A percentile compares a stretch with the other conserved stretches of the same genome.
phyloP scores from a whole-genome alignment of 1,140 invertebrate species.

The Mya arenaria region DNA sequence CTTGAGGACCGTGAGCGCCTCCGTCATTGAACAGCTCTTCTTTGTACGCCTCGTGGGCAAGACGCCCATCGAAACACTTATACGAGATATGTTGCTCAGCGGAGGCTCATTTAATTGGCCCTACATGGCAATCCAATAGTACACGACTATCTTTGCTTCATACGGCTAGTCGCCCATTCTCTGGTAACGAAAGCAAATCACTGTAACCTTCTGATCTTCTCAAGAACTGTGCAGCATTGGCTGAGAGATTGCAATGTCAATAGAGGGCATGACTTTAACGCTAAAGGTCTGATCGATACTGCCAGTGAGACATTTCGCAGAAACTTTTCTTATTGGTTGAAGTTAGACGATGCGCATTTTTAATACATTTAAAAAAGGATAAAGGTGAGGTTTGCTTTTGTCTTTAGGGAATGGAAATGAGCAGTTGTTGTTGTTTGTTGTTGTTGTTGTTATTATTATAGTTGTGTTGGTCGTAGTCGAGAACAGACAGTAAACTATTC shows the following conservation, averaged over 20 bases:
- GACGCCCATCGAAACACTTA: constrained; percentile 98
- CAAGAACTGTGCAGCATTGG: not conserved
- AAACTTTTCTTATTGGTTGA: no score
- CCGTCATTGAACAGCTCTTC: constrained; percentile 98
- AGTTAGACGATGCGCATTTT: no score
- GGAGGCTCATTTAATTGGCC: constrained; percentile 96
- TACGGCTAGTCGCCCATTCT: not conserved
- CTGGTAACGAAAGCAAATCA: not conserved
- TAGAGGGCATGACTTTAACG: not conserved
- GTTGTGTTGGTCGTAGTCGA: no score
- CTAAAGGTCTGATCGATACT: not conserved
- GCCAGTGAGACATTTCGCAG: no score
- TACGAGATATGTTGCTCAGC: constrained; percentile 97
- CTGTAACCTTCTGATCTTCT: not conserved
- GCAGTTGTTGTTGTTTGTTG: no score
- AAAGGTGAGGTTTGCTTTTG: no score
- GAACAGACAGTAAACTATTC: no score
- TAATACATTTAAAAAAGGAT: no score
- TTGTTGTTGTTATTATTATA: no score
- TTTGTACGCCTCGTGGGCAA: constrained; percentile 98
- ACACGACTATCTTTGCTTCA: not conserved
- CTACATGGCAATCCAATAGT: constrained; percentile 89
- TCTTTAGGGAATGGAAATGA: no score
- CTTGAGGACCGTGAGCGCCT: constrained; percentile 93
- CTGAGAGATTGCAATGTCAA: not conserved